phyloP scores from a whole-genome alignment of 2,113 vertebrate genomes.

The Poeciliopsis turrubarensis region DNA sequence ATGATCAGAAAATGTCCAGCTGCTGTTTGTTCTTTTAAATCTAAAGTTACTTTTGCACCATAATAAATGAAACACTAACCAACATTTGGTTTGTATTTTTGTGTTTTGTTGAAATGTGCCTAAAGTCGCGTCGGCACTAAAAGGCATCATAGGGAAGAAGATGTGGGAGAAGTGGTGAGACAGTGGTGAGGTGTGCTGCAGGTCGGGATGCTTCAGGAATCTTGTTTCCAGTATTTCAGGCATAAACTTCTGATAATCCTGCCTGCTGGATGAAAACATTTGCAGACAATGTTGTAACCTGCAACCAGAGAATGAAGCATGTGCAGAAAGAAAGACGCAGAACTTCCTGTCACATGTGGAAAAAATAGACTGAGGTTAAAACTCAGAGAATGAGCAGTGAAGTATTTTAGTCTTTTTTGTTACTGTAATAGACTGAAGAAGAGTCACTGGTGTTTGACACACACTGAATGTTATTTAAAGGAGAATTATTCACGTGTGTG shows the following conservation, averaged over 20 bases:
- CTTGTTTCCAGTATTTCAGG: not conserved
- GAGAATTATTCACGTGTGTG: slow-evolving; percentile 40
- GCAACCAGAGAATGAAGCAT: not conserved
- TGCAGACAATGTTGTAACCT: not conserved
- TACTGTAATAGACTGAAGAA: slow-evolving; percentile 19
- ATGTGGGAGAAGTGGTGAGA: no score
- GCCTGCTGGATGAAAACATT: not conserved
- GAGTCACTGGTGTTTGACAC: slow-evolving; percentile 28
- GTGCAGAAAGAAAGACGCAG: not conserved
- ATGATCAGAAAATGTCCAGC: not conserved
- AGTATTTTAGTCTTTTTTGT: slow-evolving; percentile 26
- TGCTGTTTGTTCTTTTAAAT: not conserved
- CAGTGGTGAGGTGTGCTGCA: no score
- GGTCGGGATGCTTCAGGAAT: no score
- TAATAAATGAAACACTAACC: no score
- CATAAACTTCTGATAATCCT: not conserved
- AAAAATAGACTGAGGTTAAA: slow-evolving; percentile 18
- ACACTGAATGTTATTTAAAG: slow-evolving; percentile 5
- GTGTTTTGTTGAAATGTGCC: no score
- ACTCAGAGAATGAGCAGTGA: not conserved
- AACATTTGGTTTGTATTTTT: no score
- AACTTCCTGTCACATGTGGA: slow-evolving; percentile 6
- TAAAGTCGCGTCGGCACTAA: no score
- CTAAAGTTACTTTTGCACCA: no score
- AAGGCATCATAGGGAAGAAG: no score